A percentile compares a stretch with the other conserved stretches of the same genome.
These are phyloP conservation scores for Hypomesus transpacificus DNA, from an alignment of 2,113 vertebrate species.

Conservation along the genomic window DNA sequence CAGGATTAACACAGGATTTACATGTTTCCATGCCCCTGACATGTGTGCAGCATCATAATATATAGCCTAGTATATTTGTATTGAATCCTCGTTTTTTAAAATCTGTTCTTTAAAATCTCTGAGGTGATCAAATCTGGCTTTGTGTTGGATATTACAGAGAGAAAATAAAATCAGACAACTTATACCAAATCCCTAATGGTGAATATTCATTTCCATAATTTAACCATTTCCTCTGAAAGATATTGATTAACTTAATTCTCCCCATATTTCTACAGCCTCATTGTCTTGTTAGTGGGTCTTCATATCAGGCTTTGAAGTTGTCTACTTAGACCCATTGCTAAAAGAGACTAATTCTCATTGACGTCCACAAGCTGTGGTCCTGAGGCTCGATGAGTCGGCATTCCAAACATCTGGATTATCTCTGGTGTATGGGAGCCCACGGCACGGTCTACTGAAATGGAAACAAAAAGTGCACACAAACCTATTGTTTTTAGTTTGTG, in stretches of 20 bases:
- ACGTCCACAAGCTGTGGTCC: conserved; percentile 25
- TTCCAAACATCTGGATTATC: no score
- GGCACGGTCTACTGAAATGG: no score
- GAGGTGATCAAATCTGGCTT: conserved; percentile 13
- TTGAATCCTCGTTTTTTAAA: conserved; percentile 27
- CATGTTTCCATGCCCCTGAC: conserved; percentile 29
- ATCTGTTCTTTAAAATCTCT: conserved; percentile 27
- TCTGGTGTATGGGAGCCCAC: no score
- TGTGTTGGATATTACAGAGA: conserved; percentile 6
- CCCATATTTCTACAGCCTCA: conserved; percentile 60
- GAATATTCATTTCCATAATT: conserved; percentile 37
- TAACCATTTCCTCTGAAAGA: conserved; percentile 62
- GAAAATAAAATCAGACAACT: conserved; percentile 6
- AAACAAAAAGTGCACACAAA: no score
- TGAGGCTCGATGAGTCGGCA: no score
- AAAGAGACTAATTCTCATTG: conserved; percentile 39
- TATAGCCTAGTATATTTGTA: conserved; percentile 19
- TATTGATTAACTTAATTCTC: conserved; percentile 83
- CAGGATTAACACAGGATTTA: conserved; percentile 16
- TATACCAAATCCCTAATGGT: conserved; percentile 5
- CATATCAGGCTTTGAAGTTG: conserved; percentile 54
- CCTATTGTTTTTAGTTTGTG: neutral
- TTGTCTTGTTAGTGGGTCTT: conserved; percentile 37
- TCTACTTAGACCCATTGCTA: conserved; percentile 36
- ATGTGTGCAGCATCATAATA: conserved; percentile 41